phyloP scores from a whole-genome alignment of 2,888 invertebrate species.

The Noctua pronuba region DNA sequence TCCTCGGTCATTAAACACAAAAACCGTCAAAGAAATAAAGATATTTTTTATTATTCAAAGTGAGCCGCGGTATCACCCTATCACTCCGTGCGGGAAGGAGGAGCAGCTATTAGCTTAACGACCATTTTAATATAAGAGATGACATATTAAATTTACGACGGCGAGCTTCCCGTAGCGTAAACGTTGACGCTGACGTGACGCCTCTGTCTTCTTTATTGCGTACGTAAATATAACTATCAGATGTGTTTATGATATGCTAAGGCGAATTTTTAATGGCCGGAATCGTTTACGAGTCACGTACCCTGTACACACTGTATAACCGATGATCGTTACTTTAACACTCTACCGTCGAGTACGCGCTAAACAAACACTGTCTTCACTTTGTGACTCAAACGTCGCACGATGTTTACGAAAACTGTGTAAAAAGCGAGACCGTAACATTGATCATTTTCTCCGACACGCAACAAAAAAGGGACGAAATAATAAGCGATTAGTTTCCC shows the following conservation, averaged over 20 bases:
- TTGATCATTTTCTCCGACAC: conserved; percentile 81
- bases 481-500: conserved; percentile 84
- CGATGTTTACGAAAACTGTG: conserved; percentile 76
- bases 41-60: conserved; percentile 80
- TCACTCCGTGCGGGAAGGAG: conserved; percentile 83
- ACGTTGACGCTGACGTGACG: conserved; percentile 84
- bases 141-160: conserved; percentile 90
- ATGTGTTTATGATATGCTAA: conserved; percentile 85
- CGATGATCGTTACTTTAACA: conserved; percentile 69
- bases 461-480: conserved; percentile 81
- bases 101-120: conserved; percentile 89
- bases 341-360: conserved; percentile 61
- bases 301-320: conserved; percentile 67
- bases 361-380: conserved; percentile 70
- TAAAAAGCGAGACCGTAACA: conserved; percentile 76
- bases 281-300: conserved; percentile 77
- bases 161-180: conserved; percentile 84
- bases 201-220: conserved; percentile 88
- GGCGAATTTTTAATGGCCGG: conserved; percentile 81
- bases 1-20: conserved; percentile 69
- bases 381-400: conserved; percentile 73
- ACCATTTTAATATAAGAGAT: conserved; percentile 90
- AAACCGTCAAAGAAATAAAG: conserved; percentile 69
- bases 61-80: conserved; percentile 81
- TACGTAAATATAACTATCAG: conserved; percentile 86